phyloP scores from a whole-genome alignment of 2,113 vertebrate genomes.

The Tetraodon nigroviridis region DNA sequence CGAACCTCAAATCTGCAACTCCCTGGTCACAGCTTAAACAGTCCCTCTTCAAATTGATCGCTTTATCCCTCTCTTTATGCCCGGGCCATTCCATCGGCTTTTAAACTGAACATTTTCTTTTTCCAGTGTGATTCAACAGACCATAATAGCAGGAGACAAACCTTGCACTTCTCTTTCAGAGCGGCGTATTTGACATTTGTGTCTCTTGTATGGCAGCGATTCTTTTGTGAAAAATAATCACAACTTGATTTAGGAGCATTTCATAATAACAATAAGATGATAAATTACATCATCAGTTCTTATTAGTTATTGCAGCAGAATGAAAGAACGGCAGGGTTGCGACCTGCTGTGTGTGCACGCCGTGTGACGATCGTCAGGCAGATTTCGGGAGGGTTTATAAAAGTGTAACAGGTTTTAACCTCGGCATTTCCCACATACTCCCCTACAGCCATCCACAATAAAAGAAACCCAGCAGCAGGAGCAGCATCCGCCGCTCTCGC shows the following conservation, averaged over 20 bases:
- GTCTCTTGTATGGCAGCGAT: constrained; percentile 5
- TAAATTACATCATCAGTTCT: constrained; percentile 22
- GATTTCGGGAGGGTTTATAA: constrained; percentile 23
- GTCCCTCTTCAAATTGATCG: no score
- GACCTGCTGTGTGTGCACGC: no score
- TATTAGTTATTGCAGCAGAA: constrained; percentile 18
- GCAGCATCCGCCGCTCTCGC: not conserved
- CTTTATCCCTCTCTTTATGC: no score
- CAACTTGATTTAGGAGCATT: constrained; percentile 36
- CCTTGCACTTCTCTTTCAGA: not conserved
- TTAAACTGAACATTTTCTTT: no score
- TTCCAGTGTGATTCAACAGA: not conserved
- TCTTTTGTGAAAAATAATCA: constrained; percentile 37
- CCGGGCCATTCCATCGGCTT: no score
- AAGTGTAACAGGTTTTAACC: constrained; percentile 26
- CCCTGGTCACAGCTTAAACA: no score
- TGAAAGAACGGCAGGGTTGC: not conserved
- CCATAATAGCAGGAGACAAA: not conserved
- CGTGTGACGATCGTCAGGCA: not conserved
- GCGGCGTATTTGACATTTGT: not conserved
- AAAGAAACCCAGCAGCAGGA: constrained; percentile 7
- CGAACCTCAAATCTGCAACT: not conserved
- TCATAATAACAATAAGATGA: constrained; percentile 23
- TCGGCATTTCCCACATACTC: constrained; percentile 19
- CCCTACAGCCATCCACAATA: constrained; percentile 21